Evolutionary conservation across 2,888 invertebrate genomes (phyloP).

Genomic region (Anorthoa munda): DNA sequence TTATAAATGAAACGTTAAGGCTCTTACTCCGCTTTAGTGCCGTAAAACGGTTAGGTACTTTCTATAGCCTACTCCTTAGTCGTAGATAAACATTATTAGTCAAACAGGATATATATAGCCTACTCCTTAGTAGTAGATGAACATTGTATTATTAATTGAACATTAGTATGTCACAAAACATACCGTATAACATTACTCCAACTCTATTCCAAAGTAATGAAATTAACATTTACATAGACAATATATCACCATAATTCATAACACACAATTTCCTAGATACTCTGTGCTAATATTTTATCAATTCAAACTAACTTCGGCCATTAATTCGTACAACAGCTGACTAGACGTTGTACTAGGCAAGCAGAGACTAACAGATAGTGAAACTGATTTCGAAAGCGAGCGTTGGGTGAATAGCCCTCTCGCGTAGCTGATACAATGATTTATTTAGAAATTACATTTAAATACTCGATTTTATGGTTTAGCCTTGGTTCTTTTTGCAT

Average conservation of each 20-base stretch:
- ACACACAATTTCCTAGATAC: slow-evolving; percentile 44
- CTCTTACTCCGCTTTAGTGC: too few species aligned
- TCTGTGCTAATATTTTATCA: slow-evolving; percentile 61
- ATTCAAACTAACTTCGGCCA: slow-evolving; percentile 61
- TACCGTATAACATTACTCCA: slow-evolving; percentile 14
- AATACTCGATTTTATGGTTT: slow-evolving; percentile 33
- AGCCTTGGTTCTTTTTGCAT: slow-evolving; percentile 22
- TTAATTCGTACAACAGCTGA: slow-evolving; percentile 65
- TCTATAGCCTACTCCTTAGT: too few species aligned
- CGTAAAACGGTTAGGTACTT: too few species aligned
- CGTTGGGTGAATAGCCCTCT: slow-evolving; percentile 62
- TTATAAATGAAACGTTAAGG: too few species aligned
- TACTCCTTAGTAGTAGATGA: too few species aligned
- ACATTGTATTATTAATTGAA: too few species aligned
- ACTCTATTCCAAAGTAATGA: neutral
- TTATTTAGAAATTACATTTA: slow-evolving; percentile 43
- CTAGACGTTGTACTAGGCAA: slow-evolving; percentile 42
- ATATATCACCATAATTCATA: slow-evolving; percentile 48
- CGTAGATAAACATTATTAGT: too few species aligned
- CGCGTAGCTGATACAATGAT: slow-evolving; percentile 39
- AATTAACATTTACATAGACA: slow-evolving; percentile 16
- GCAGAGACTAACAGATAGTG: slow-evolving; percentile 53
- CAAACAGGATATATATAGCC: too few species aligned
- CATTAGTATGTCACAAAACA: too few species aligned
- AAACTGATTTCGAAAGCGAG: slow-evolving; percentile 69